Evolutionary conservation across 2,797 vertebrate genomes (phyloP).

Genomic region (Siniperca undulata): DNA sequence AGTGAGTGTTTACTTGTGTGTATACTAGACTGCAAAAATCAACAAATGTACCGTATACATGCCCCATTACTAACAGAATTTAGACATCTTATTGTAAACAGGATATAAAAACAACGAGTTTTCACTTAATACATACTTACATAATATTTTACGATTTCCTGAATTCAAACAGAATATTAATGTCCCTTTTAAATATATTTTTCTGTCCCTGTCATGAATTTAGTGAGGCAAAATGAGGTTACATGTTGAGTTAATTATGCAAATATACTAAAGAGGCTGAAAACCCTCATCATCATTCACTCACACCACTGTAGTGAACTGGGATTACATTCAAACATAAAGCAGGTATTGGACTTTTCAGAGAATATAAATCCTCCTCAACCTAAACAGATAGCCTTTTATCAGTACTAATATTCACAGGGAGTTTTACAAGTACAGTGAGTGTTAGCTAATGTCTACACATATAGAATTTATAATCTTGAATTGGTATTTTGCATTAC

Average conservation of each 20-base stretch:
- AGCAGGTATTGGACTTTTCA: slow-evolving; percentile 14
- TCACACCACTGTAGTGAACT: slow-evolving; percentile 9
- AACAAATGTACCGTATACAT: slow-evolving; percentile 12
- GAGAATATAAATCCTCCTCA: background rate
- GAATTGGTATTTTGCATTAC: background rate
- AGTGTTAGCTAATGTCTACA: background rate
- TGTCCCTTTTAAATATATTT: slow-evolving; percentile 21
- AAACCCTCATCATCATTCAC: background rate
- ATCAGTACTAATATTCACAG: slow-evolving; percentile 2
- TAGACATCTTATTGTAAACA: slow-evolving; percentile 10
- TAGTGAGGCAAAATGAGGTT: slow-evolving; percentile 47
- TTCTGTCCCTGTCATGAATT: slow-evolving; percentile 12
- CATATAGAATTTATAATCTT: slow-evolving; percentile 18
- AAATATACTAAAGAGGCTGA: slow-evolving; percentile 10
- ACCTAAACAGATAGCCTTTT: slow-evolving; percentile 12
- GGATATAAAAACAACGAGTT: slow-evolving; percentile 7
- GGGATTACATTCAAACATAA: slow-evolving; percentile 36
- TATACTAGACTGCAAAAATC: slow-evolving; percentile 1
- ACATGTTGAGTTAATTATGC: slow-evolving; percentile 34
- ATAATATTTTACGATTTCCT: slow-evolving; percentile 22
- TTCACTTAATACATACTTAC: background rate
- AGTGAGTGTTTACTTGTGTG: background rate
- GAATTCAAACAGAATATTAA: slow-evolving; percentile 25
- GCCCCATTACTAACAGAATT: background rate
- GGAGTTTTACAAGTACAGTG: slow-evolving; percentile 15